These are phyloP conservation scores for Gymnocephalus cernua DNA, from an alignment of 2,113 vertebrate genomes.

Conservation along the genomic window DNA sequence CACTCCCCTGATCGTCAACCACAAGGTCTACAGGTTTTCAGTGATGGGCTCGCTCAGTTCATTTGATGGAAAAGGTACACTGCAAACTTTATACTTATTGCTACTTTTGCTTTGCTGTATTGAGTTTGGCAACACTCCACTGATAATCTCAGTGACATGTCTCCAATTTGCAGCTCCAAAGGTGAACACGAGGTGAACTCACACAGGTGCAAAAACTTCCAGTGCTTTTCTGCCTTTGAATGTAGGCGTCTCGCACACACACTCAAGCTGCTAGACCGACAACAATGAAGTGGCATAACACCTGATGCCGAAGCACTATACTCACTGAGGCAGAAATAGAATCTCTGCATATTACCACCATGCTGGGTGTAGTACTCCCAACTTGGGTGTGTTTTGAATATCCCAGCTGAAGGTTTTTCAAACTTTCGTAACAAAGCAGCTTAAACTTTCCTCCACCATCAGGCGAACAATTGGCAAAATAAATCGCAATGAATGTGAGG, in stretches of 20 bases:
- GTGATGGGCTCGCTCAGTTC: constrained; percentile 20
- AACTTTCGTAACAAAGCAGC: neutral
- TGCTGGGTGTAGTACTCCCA: neutral
- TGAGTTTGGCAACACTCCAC: constrained; percentile 49
- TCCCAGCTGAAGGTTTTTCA: neutral
- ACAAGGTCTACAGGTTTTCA: constrained; percentile 36
- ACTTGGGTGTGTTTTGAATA: neutral
- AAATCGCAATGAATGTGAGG: neutral
- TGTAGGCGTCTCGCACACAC: neutral
- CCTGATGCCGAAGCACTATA: neutral
- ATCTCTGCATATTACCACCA: neutral
- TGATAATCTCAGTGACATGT: constrained; percentile 58
- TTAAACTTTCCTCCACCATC: neutral
- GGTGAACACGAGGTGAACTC: constrained; percentile 48
- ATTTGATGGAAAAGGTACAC: constrained; percentile 34
- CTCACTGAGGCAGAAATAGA: neutral
- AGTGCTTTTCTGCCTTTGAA: constrained; percentile 18
- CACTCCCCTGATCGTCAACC: constrained; percentile 36
- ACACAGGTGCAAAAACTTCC: constrained; percentile 28
- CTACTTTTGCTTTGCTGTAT: constrained; percentile 20
- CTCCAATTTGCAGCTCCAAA: constrained; percentile 36
- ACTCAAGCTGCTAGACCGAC: neutral
- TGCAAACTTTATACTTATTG: constrained; percentile 27
- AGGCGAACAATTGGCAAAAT: neutral
- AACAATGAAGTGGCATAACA: neutral